Base-by-base conservation (phyloP, 2,113 vertebrate species). In the Philantomba maxwellii region DNA sequence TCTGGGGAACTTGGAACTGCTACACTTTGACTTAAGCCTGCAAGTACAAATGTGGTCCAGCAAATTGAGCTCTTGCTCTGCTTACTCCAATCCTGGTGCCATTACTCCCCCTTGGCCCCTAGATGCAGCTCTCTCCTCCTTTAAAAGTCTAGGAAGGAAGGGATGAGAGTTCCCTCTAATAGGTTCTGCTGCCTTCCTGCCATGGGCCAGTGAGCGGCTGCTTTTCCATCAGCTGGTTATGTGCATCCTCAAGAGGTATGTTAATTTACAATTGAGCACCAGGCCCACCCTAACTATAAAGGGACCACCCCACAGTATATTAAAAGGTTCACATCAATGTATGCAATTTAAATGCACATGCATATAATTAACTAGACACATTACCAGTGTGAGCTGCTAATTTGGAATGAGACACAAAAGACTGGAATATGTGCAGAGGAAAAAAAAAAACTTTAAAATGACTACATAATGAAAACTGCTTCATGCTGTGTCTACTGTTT, bases 291-390 rank as follows among this genome's bases (percentile, higher is more conserved):
- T 92, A 93, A 97, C 96, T 78, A 78, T 96, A 98, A 95, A 75
- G 92, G 89, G 80, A 95, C 47, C 93, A 94, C 96, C 96, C 91
- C 83, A 86, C 70, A 66, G 93, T 17, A 26, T 92, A 97, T 26
- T 36, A 97, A 98, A 96, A 95, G 81, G 93, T 98, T 93, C 96
- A 91, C 81, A 87, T 96, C 96, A 97, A 98, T 57, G 90, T 97
- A 97, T 93, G 93, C 93, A 95, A 93, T 81, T 97, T 98, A 95
- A 90, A 97, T 70, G 97, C 55, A 89, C 80, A 96, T 6, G 47
- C 89, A 98, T 94, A 96, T 96, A 98, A 97, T 97, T 78, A 95
- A 96, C 94, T 94, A 97, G 49, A 96, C 96, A 96, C 88, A 92
- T 80, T 96, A 94, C 45, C 96, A 91, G 25, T 91, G 88, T 80